A percentile compares a stretch with the other conserved stretches of the same genome.
phyloP scores from a whole-genome alignment of 2,888 invertebrate species.

The Eilema caniola region DNA sequence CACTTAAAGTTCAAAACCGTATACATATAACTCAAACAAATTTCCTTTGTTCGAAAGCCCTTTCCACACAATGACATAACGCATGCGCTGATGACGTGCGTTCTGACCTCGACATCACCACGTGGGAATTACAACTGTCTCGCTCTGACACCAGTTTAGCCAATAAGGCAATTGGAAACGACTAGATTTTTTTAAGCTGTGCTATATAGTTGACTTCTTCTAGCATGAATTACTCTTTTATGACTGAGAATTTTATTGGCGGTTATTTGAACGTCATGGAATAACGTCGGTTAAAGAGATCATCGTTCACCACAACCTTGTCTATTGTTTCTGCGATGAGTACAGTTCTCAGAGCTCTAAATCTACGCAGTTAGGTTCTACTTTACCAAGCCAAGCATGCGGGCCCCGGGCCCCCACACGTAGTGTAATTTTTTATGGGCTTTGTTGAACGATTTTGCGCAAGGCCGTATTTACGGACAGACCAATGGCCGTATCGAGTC shows the following conservation, averaged over 20 bases:
- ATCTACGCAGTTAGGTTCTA: background rate
- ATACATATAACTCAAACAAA: constrained; percentile 31
- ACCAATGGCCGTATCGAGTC: too few species aligned
- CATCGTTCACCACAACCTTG: background rate
- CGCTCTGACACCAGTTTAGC: constrained; percentile 43
- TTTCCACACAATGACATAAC: constrained; percentile 60
- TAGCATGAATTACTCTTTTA: background rate
- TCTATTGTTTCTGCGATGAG: background rate
- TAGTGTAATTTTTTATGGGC: too few species aligned
- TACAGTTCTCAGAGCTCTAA: background rate
- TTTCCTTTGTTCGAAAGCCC: constrained; percentile 65
- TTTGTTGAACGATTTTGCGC: too few species aligned
- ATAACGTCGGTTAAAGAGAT: background rate
- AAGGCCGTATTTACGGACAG: too few species aligned
- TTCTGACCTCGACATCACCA: constrained; percentile 59
- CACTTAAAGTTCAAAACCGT: constrained; percentile 35
- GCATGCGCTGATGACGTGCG: constrained; percentile 60
- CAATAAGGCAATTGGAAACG: constrained; percentile 30
- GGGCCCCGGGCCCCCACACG: too few species aligned
- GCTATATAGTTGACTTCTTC: constrained; percentile 45
- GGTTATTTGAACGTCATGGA: background rate
- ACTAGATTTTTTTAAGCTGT: constrained; percentile 13
- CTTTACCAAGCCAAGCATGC: background rate
- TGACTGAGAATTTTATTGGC: background rate
- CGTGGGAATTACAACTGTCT: constrained; percentile 46